These are phyloP conservation scores for Chrysodeixis includens DNA, from an alignment of 2,888 invertebrate species.

Conservation along the genomic window DNA sequence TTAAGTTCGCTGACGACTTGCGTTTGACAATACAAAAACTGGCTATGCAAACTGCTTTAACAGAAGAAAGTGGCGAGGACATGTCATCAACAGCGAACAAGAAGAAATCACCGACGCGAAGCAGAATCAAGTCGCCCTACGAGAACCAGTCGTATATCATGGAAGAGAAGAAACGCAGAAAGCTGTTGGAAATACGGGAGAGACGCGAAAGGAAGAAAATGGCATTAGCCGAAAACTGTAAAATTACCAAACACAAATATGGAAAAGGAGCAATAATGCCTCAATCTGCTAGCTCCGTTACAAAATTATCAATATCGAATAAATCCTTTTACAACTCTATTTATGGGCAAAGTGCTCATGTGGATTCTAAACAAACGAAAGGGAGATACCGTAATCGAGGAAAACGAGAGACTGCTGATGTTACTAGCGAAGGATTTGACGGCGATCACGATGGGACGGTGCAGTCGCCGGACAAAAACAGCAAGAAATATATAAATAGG, in stretches of 20 bases:
- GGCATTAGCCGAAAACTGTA: constrained; percentile 74
- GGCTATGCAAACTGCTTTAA: constrained; percentile 66
- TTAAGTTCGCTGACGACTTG: constrained; percentile 68
- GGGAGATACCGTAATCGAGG: constrained; percentile 56
- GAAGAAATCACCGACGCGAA: constrained; percentile 72
- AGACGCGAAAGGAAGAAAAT: constrained; percentile 79
- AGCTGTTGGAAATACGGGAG: constrained; percentile 80
- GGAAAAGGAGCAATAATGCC: constrained; percentile 70
- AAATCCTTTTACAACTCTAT: constrained; percentile 85
- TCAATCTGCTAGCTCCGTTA: constrained; percentile 80
- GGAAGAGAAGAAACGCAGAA: constrained; percentile 81
- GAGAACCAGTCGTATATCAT: constrained; percentile 77
- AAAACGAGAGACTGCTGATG: constrained; percentile 47
- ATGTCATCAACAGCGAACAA: constrained; percentile 52
- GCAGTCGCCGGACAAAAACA: constrained; percentile 56
- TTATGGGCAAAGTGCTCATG: constrained; percentile 72
- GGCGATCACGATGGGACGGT: constrained; percentile 53
- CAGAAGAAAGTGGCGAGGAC: constrained; percentile 74
- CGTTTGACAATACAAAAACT: constrained; percentile 70
- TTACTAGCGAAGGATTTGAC: constrained; percentile 44
- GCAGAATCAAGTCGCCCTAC: constrained; percentile 82
- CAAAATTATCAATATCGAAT: constrained; percentile 83
- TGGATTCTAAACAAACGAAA: constrained; percentile 57
- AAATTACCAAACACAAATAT: constrained; percentile 74
- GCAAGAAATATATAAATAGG: constrained; percentile 70